Base-by-base conservation (phyloP, 2,113 vertebrate genomes). In the Sprattus sprattus region DNA sequence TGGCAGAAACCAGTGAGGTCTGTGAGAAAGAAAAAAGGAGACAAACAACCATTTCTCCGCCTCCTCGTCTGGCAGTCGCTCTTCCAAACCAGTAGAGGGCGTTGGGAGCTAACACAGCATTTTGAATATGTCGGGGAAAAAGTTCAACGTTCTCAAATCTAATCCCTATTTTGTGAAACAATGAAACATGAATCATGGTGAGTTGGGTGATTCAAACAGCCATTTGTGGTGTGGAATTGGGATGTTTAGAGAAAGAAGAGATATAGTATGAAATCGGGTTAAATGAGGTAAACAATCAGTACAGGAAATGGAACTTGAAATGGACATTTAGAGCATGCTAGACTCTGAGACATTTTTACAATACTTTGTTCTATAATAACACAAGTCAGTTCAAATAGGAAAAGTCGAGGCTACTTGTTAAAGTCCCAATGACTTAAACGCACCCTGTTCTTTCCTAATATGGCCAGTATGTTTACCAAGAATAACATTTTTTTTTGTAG, bases 21-120 rank as follows among this genome's bases (percentile, higher is more conserved):
- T 16, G 28, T 15, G 71, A 39, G 25, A 67, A 28, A 32, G 28
- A 39, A 39, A 39, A 39, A 78, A 39, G 28, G 71, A 78, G 15
- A 78, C 28, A 78, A 78, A 32, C 25, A 10, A 39, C 28, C 32
- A 5, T 15, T 32, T 32, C 4, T 78, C 32, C 4, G 39, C 71
- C 28, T 78, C 15, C 25, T 6, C 10, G 22, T 13, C 71, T 32
- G 11, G 71, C 5, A 39, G 71, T 39, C 4, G 2, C 71, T 39
- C 11, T 78, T 78, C 71, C 32, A 78, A 3, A 78, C 71, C 71
- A 78, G 28, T 78, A 78, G 71, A 78, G 71, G 28, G 71, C 71
- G 32, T 32, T 18, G 25, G 32, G 28, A 2, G 25, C 7, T 39
- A 78, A 78, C 64, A 4, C 28, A 39, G 32, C 15, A 5, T 39